Percentiles rank a stretch among this genome's conserved stretches.
Evolutionary conservation across 1,140 invertebrate genomes (phyloP).

Genomic region (Cherax destructor): DNA sequence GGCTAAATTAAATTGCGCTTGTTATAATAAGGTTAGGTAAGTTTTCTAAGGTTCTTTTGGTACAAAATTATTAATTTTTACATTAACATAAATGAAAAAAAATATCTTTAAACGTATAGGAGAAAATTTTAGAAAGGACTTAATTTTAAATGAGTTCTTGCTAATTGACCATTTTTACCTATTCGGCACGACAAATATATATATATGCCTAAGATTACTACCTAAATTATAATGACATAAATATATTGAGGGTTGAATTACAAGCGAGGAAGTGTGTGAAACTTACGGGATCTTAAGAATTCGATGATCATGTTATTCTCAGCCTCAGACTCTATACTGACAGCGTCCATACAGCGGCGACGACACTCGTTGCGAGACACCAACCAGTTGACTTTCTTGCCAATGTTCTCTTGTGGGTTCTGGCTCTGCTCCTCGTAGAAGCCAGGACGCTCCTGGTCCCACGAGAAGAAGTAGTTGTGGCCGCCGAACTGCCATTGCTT

Average conservation of each 20-base stretch:
- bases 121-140: no score
- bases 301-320: constrained; percentile 92
- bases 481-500: constrained; percentile 91
- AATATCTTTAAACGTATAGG: no score
- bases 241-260: background rate
- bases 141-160: no score
- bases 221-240: background rate
- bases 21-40: no score
- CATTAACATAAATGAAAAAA: no score
- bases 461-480: constrained; percentile 92
- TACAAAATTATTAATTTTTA: no score
- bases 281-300: constrained; percentile 87
- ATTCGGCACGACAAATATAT: no score
- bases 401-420: constrained; percentile 75
- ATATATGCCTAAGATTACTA: no score
- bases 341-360: constrained; percentile 94
- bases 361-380: constrained; percentile 92
- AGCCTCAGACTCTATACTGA: constrained; percentile 90
- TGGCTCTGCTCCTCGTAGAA: constrained; percentile 48
- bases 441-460: constrained; percentile 81
- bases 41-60: no score
- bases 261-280: background rate
- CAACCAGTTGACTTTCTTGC: constrained; percentile 90
- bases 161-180: no score
- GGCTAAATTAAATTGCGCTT: no score